Conservation (phyloP, 2,888 invertebrate species). For the Eupithecia vulgata region DNA sequence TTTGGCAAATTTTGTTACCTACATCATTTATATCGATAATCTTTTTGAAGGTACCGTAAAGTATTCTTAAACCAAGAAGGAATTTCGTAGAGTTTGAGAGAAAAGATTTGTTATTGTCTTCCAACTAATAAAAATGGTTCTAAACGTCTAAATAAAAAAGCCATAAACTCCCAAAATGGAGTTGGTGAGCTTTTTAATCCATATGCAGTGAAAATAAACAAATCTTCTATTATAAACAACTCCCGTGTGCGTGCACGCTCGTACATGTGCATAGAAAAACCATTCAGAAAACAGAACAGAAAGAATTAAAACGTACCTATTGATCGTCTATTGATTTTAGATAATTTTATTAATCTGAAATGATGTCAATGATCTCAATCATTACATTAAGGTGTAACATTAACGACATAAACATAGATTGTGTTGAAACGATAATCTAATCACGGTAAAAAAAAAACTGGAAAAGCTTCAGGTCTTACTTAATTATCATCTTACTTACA, state of each 20-base stretch:
- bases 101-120: constrained; percentile 27
- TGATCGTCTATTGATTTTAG: not conserved
- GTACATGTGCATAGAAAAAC: constrained; percentile 53
- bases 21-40: too few species aligned
- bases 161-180: constrained; percentile 72
- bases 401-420: too few species aligned
- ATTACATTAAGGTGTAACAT: too few species aligned
- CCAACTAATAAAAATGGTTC: constrained; percentile 40
- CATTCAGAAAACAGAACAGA: constrained; percentile 6
- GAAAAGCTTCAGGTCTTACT: too few species aligned
- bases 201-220: constrained; percentile 81
- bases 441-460: too few species aligned
- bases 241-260: constrained; percentile 50
- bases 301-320: not conserved
- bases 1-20: not conserved
- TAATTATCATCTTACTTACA: too few species aligned
- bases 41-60: not conserved
- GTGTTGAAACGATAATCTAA: too few species aligned
- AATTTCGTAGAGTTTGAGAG: not conserved
- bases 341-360: not conserved
- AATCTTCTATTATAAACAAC: constrained; percentile 74
- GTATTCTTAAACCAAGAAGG: not conserved
- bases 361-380: too few species aligned
- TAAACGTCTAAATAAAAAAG: constrained; percentile 60
- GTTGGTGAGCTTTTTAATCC: constrained; percentile 81